Evolutionary conservation across 2,888 invertebrate genomes (phyloP), one percentile per base, ranked within the genome.

Genomic region (Neoascia interrupta): DNA sequence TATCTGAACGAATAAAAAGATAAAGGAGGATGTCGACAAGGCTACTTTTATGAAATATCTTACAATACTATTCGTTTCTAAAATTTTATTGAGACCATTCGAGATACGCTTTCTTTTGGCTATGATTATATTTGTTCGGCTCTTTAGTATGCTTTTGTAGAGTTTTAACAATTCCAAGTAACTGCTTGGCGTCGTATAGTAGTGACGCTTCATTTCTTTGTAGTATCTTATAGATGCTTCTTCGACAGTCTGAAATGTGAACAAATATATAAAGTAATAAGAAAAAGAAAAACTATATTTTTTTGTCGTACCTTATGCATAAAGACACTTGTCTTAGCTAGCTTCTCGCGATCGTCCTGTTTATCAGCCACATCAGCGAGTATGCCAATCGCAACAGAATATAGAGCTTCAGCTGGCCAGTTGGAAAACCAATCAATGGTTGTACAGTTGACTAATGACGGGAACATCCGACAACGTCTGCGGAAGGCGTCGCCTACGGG

Each of bases 341-440:
- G 87, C 4, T 90, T 89, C 0, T 89, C 80, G 1, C 89, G 87
- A 49, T 92, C 87, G 23, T 91, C 90, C 13, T 87, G 83, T 5
- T 91, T 87, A 1, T 91, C 91, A 0, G 91, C 86, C 1, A 94
- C 89, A 8, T 91, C 90, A 31, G 90, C 89, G 31, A 97, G 91
- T 53, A 94, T 91, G 75, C 92, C 94, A 61, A 92, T 86, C 0
- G 97, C 96, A 0, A 96, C 97, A 0, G 96, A 95, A 11, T 94
- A 90, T 56, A 97, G 89, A 10, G 97, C 97, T 85, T 97, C 97
- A 8, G 92, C 91, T 0, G 97, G 97, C 97, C 97, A 97, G 84
- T 95, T 95, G 1, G 93, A 93, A 87, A 96, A 97, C 97, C 97
- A 97, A 87, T 97, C 96, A 69, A 97, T 97, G 0, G 96, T 96